Percentiles rank a stretch among this genome's conserved stretches.
Evolutionary conservation across 53 echinoderm and acorn worm species (phyloP).

Genomic region (Holothuria scabra): DNA sequence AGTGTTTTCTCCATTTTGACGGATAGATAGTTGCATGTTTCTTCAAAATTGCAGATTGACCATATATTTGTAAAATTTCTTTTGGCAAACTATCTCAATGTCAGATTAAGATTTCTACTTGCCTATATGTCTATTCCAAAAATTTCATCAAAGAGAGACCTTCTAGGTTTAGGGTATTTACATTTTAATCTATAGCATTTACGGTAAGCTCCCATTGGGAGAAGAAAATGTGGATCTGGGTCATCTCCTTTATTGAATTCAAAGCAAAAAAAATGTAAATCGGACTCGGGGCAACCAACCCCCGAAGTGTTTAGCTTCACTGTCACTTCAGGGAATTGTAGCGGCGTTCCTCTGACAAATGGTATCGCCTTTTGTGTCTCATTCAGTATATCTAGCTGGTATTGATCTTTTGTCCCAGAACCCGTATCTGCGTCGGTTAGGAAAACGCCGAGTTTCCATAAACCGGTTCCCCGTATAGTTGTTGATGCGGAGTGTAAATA

Average conservation of each 20-base stretch:
- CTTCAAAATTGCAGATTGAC: no score
- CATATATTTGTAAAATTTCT: no score
- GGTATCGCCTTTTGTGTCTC: neutral
- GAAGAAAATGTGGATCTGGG: neutral
- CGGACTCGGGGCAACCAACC: neutral
- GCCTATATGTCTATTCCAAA: no score
- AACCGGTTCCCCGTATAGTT: neutral
- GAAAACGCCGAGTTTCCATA: conserved; percentile 25
- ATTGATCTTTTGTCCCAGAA: neutral
- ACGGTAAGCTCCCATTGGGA: neutral
- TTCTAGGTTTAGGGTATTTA: no score
- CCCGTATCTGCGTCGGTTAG: conserved; percentile 5
- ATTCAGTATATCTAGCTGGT: conserved; percentile 5
- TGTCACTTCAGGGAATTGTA: neutral
- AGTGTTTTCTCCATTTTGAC: no score
- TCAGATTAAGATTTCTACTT: no score
- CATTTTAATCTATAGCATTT: no score
- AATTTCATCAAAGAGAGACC: no score
- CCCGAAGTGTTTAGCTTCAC: neutral
- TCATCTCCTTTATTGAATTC: conserved; percentile 11
- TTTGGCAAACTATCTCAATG: no score
- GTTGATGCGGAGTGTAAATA: no score
- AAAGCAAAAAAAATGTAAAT: neutral
- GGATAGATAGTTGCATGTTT: no score
- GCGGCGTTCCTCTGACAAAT: neutral